These are phyloP conservation scores for Cosmorhoe ocellata DNA, from an alignment of 2,888 invertebrate species.

Conservation along the genomic window DNA sequence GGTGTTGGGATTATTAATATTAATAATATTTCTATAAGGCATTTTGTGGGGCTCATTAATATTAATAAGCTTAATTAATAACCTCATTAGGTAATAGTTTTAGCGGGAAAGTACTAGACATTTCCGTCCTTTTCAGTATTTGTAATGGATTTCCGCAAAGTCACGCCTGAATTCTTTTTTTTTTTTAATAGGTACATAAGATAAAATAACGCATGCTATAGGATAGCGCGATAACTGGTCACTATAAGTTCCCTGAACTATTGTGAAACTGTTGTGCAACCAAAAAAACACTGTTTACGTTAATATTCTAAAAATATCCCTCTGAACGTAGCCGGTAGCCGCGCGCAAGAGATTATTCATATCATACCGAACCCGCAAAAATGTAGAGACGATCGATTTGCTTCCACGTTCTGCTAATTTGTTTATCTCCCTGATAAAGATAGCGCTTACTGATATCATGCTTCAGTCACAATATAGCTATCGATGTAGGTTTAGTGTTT, in stretches of 20 bases:
- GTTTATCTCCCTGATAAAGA: conserved; percentile 40
- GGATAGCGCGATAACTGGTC: conserved; percentile 2
- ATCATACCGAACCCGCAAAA: conserved; percentile 2
- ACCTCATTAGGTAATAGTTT: too few species aligned
- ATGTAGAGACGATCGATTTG: conserved; percentile 25
- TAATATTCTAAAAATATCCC: conserved; percentile 24
- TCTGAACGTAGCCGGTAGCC: conserved; percentile 3
- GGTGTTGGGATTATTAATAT: too few species aligned
- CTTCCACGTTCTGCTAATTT: conserved; percentile 17
- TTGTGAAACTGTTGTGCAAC: conserved; percentile 1
- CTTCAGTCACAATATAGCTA: conserved; percentile 16
- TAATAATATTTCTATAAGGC: too few species aligned
- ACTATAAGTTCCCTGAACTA: not conserved
- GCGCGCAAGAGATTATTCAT: conserved; percentile 9
- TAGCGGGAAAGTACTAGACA: too few species aligned
- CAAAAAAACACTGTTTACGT: conserved; percentile 14
- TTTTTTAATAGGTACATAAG: too few species aligned
- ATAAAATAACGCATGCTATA: not conserved
- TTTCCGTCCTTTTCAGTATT: too few species aligned
- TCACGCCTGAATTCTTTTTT: too few species aligned
- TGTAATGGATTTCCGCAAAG: too few species aligned
- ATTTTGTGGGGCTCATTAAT: too few species aligned
- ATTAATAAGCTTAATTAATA: too few species aligned
- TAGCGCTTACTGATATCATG: conserved; percentile 37
- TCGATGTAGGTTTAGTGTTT: conserved; percentile 14